These are phyloP conservation scores for Dromiciops gliroides DNA, from an alignment of 2,113 vertebrate genomes.

Conservation along the genomic window DNA sequence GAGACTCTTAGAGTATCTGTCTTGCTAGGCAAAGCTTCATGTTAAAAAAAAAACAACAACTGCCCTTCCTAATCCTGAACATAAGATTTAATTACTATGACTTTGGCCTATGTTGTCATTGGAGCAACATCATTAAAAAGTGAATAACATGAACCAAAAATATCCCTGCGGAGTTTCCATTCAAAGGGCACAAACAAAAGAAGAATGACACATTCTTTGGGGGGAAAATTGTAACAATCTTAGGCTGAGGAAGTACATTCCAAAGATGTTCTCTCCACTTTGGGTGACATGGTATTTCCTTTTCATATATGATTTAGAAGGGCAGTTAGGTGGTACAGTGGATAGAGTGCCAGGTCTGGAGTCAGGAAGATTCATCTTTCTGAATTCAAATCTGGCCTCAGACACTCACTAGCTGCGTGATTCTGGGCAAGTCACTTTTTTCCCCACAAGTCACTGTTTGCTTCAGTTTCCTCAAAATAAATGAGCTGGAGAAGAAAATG, in stretches of 20 bases:
- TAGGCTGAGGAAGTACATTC: not conserved
- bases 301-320: not conserved
- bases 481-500: not conserved
- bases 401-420: not conserved
- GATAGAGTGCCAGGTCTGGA: not conserved
- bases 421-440: not conserved
- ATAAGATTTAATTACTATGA: not conserved
- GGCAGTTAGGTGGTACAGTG: not conserved
- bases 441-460: not conserved
- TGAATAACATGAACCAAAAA: not conserved
- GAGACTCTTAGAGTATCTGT: not conserved
- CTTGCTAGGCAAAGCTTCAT: constrained; percentile 10
- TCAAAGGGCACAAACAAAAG: constrained; percentile 22
- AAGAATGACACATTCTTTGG: not conserved
- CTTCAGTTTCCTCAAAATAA: not conserved
- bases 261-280: not conserved
- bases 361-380: not conserved
- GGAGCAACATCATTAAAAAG: not conserved
- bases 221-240: not conserved
- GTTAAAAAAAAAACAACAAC: not conserved
- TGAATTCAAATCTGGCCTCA: not conserved
- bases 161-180: constrained; percentile 21
- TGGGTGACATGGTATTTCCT: not conserved
- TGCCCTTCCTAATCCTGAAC: not conserved
- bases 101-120: not conserved